Conservation (phyloP, 2,797 vertebrate genomes). For the Siniperca obscura region DNA sequence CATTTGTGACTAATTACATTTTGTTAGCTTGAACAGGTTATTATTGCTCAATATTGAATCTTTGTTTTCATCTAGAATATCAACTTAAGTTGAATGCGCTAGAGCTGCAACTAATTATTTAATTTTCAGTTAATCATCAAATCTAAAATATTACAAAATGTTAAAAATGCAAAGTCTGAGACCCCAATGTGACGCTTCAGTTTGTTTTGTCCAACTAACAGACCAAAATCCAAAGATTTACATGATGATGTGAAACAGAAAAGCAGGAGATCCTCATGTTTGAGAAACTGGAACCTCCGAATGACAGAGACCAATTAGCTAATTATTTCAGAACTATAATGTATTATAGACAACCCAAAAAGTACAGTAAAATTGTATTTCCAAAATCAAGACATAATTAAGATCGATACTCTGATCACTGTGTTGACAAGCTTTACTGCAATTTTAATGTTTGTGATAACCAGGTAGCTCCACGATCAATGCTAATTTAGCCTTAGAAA, state of each 20-base stretch:
- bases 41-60: neutral
- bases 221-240: neutral
- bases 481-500: neutral
- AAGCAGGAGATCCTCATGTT: neutral
- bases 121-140: neutral
- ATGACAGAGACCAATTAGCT: no score
- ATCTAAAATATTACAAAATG: no score
- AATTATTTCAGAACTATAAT: no score
- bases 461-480: neutral
- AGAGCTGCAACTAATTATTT: neutral
- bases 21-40: neutral
- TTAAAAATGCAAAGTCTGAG: neutral
- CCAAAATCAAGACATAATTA: neutral
- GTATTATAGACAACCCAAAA: neutral
- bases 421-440: neutral
- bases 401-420: neutral
- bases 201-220: neutral
- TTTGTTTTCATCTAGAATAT: neutral
- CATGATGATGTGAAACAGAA: neutral
- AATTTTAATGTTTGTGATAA: neutral
- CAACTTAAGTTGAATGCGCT: neutral
- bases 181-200: neutral
- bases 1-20: neutral
- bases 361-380: no score
- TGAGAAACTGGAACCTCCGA: neutral